phyloP scores from a whole-genome alignment of 2,888 invertebrate genomes.

The Tenthredo distinguenda region DNA sequence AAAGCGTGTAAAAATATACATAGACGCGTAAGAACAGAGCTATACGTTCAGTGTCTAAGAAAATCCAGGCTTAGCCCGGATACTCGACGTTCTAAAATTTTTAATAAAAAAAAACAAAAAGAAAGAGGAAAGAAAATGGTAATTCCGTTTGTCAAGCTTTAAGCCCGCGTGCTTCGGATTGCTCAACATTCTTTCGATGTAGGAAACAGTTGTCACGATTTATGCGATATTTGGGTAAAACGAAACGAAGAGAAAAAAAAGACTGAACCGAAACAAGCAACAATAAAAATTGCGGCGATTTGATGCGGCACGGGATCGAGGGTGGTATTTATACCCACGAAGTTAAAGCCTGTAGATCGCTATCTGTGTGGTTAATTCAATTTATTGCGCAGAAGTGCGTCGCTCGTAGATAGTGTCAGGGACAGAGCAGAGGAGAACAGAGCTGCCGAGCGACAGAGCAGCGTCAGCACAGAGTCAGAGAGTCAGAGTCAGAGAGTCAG shows the following conservation, averaged over 20 bases:
- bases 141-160: background rate
- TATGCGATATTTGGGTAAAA: too few relatives aligned
- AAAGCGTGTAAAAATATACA: background rate
- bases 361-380: constrained; percentile 44
- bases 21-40: background rate
- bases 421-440: constrained; percentile 57
- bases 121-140: background rate
- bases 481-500: constrained; percentile 10
- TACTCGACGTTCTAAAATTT: background rate
- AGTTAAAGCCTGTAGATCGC: background rate
- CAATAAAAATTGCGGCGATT: background rate
- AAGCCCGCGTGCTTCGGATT: background rate
- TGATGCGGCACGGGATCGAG: background rate
- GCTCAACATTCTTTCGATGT: background rate
- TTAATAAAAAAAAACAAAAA: background rate
- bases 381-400: constrained; percentile 63
- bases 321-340: background rate
- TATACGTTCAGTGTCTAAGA: background rate
- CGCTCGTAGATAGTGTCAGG: constrained; percentile 70
- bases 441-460: background rate
- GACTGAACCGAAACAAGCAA: background rate
- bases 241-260: background rate
- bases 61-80: constrained; percentile 35
- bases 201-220: too few relatives aligned
- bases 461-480: background rate